A percentile compares a stretch with the other conserved stretches of the same genome.
Conservation (phyloP, 92 coral and sea anemone genomes). For the Virgularia gustaviana region DNA sequence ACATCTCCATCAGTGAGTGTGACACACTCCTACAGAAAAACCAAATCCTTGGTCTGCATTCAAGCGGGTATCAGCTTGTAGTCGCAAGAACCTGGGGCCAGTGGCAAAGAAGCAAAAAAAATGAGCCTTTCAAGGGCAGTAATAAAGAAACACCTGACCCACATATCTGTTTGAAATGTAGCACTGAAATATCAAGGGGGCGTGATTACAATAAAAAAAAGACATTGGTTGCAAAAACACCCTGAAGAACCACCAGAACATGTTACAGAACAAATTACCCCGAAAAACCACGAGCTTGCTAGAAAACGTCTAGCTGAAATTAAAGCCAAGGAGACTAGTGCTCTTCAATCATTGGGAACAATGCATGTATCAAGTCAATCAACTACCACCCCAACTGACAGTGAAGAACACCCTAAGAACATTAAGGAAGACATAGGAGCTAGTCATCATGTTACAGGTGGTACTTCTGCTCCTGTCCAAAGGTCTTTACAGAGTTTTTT, state of each 20-base stretch:
- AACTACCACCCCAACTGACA: background rate
- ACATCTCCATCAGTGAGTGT: background rate
- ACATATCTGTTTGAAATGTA: conserved; percentile 21
- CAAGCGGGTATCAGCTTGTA: background rate
- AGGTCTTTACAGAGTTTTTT: conserved; percentile 10
- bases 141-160: conserved; percentile 27
- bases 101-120: background rate
- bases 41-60: conserved; percentile 36
- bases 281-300: conserved; percentile 25
- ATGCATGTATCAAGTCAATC: background rate
- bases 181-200: conserved; percentile 7
- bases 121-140: background rate
- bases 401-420: background rate
- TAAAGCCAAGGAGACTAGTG: conserved; percentile 6
- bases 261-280: conserved; percentile 12
- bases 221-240: conserved; percentile 31
- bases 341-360: conserved; percentile 9
- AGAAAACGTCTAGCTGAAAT: conserved; percentile 19
- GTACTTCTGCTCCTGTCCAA: conserved; percentile 5
- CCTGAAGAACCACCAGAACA: conserved; percentile 14
- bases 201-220: conserved; percentile 22
- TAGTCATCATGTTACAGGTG: background rate
- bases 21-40: background rate
- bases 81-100: background rate
- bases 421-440: background rate